Base-by-base conservation (phyloP, 2,888 invertebrate species). In the Dolichomitus sp. region DNA sequence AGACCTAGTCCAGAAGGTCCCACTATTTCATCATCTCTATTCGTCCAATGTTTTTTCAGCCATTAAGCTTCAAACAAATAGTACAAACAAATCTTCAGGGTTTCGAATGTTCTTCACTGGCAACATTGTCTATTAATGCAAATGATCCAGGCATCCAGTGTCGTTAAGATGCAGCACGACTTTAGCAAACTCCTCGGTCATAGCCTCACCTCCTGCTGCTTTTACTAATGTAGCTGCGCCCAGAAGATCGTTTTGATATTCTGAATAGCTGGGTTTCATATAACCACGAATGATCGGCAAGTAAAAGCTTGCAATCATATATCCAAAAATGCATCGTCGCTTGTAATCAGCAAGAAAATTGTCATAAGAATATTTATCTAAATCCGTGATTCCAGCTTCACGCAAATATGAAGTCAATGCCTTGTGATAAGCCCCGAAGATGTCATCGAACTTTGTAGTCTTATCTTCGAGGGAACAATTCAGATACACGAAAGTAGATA, bases 401-500 rank as follows among this genome's bases (percentile, higher is more conserved):
- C 42, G n/a, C 2, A 93, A 75, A 50, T 73, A 83, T 0, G 81
- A 52, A 0, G 57, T 84, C n/a, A 93, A 42, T 0, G 87, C 63
- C 4, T 90, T 87, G 33, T 91, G 89, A 65, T 93, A 93, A 9
- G 68, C 84, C 5, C 68, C 59, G 6, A 92, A 87, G 0, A 92
- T 81, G 0, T 88, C 80, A 5, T 86, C 78, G 40, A 90, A 87
- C 65, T 59, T 7, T 19, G 68, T 40, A 9, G 11, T 65, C 42
- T 85, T 69, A 6, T 85, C 81, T 23, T 61, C 19, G 6, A 45
- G 68, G 0, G 80, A 84, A 19, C 73, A 78, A 65, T 73, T 83
- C 0, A 93, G 69, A 61, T 87, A 89, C 3, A 92, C 40, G 37
- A 90, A 92, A 2, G 90, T 90, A 0, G 91, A 88, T 6, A 93